A percentile compares a stretch with the other conserved stretches of the same genome.
These are phyloP conservation scores for Dryoscopus gambensis DNA, from an alignment of 2,113 vertebrate genomes.

Conservation along the genomic window DNA sequence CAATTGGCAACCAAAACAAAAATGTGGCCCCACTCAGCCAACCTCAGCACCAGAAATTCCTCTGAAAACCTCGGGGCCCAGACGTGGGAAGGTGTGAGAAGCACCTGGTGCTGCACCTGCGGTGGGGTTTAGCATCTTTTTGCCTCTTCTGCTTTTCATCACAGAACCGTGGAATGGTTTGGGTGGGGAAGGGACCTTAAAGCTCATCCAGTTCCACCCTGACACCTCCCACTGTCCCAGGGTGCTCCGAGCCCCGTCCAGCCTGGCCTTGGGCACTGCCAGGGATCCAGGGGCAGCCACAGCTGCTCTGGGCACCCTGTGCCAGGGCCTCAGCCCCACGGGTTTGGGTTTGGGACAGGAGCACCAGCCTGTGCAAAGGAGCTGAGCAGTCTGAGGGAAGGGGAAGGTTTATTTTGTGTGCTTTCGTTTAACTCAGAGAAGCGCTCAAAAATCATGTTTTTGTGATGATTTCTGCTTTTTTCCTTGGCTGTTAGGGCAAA, in stretches of 20 bases:
- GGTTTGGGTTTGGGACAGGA: not conserved
- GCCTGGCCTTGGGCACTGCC: not conserved
- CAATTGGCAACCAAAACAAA: conserved; percentile 42
- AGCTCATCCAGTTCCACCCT: not conserved
- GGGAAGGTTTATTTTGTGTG: not conserved
- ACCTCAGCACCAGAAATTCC: not conserved
- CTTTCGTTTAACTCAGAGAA: not conserved
- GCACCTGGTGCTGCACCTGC: not conserved
- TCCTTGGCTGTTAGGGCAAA: not conserved
- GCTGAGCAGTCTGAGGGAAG: not conserved
- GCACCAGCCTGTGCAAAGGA: not conserved
- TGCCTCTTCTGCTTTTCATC: not conserved
- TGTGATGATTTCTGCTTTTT: not conserved
- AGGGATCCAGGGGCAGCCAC: not conserved
- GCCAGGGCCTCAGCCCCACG: fast-evolving
- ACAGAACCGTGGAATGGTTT: fast-evolving
- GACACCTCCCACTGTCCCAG: fast-evolving
- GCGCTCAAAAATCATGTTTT: not conserved
- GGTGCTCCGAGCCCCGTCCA: fast-evolving
- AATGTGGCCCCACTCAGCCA: not conserved
- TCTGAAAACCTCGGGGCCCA: not conserved
- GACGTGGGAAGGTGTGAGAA: not conserved
- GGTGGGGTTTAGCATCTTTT: not conserved
- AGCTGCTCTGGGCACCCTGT: not conserved
- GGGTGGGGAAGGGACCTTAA: not conserved